phyloP scores from a whole-genome alignment of 2,113 vertebrate genomes.

The Eulacestoma nigropectus region DNA sequence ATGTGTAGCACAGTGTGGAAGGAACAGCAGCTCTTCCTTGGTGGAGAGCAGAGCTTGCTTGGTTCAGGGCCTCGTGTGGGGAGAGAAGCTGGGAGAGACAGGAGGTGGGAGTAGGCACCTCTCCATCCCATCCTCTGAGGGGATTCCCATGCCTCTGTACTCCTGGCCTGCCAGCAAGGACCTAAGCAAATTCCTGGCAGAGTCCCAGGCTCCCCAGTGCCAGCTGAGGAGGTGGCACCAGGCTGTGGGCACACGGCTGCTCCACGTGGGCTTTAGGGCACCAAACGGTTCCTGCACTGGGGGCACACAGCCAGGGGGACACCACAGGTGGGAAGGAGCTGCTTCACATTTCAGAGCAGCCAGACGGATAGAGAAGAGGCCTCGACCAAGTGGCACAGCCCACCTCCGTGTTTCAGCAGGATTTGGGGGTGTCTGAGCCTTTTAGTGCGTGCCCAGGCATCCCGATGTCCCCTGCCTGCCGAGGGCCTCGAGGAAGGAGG shows the following conservation, averaged over 20 bases:
- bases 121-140: not conserved
- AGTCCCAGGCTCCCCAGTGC: not conserved
- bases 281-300: not conserved
- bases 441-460: not conserved
- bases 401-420: not conserved
- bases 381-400: not conserved
- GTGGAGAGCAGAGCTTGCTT: not conserved
- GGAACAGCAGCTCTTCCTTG: not conserved
- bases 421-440: not conserved
- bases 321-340: not conserved
- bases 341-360: not conserved
- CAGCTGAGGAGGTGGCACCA: not conserved
- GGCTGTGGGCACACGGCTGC: not conserved
- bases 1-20: not conserved
- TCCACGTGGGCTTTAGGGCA: accelerated
- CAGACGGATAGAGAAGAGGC: not conserved
- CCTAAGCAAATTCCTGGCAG: not conserved
- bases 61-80: not conserved
- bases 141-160: not conserved
- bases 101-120: not conserved
- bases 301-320: not conserved
- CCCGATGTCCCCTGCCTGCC: not conserved
- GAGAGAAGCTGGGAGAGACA: not conserved
- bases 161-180: not conserved
- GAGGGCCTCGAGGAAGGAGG: not conserved